phyloP scores from a whole-genome alignment of 2,888 invertebrate species.

The Prosapia bicincta region DNA sequence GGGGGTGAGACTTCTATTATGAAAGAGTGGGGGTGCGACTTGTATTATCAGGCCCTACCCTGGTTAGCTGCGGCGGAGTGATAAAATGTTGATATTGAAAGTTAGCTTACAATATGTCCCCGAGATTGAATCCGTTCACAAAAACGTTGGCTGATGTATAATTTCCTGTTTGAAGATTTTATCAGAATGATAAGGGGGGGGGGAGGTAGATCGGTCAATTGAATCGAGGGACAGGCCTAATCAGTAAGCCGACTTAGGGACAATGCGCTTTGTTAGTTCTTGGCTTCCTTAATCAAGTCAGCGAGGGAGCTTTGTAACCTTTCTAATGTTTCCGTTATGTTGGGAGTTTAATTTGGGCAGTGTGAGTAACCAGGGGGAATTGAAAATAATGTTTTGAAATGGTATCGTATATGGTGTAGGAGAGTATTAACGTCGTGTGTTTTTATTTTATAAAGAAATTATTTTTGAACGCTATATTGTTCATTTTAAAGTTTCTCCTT shows the following conservation, averaged over 20 bases:
- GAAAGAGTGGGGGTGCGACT: neutral
- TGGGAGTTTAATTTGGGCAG: neutral
- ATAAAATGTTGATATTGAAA: slow-evolving; percentile 2
- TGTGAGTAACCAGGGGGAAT: neutral
- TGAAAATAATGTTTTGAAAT: neutral
- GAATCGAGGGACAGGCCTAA: neutral
- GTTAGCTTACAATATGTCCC: neutral
- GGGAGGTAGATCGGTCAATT: neutral
- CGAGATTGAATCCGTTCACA: neutral
- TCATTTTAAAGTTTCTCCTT: no score
- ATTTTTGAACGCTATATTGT: no score
- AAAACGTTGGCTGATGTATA: neutral
- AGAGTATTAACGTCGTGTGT: no score
- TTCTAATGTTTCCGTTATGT: neutral
- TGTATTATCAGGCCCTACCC: neutral
- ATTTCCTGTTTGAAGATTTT: neutral
- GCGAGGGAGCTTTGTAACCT: neutral
- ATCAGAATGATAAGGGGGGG: neutral
- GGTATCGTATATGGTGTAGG: no score
- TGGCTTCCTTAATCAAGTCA: neutral
- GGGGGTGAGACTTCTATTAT: no score
- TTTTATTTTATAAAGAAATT: no score
- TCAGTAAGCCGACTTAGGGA: neutral
- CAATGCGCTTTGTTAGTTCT: neutral
- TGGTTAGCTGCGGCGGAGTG: neutral